Evolutionary conservation across 2,888 invertebrate genomes (phyloP).

Genomic region (Neocrepidodera transversa): DNA sequence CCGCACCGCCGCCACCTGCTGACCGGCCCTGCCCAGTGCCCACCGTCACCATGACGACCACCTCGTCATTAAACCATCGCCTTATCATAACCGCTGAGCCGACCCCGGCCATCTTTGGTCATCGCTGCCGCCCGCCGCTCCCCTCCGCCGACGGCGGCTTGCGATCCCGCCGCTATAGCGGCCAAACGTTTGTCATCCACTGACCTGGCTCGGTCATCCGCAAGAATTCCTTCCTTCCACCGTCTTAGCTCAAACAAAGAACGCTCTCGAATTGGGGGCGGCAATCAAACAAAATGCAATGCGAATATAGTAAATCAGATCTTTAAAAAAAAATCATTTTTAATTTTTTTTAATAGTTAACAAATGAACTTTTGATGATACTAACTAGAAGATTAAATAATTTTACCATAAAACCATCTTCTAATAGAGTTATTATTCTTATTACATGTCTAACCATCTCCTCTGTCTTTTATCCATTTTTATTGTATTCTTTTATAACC

Average conservation of each 20-base stretch:
- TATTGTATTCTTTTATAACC: too few species aligned
- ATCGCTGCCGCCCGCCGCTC: constrained; percentile 52
- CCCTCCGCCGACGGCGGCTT: constrained; percentile 28
- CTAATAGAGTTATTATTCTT: too few species aligned
- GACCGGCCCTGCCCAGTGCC: constrained; percentile 63
- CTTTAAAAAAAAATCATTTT: too few species aligned
- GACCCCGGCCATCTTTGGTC: constrained; percentile 61
- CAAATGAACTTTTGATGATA: too few species aligned
- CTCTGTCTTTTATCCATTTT: too few species aligned
- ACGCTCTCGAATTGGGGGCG: constrained; percentile 11
- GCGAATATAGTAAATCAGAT: too few species aligned
- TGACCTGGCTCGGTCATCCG: constrained; percentile 36
- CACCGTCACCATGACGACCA: constrained; percentile 63
- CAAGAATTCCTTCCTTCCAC: constrained; percentile 31
- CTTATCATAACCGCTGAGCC: constrained; percentile 65
- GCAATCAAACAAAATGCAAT: constrained; percentile 1
- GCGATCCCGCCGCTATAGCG: constrained; percentile 33
- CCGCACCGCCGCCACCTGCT: constrained; percentile 54
- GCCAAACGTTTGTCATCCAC: constrained; percentile 45
- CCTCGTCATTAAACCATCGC: constrained; percentile 66
- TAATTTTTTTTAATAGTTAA: too few species aligned
- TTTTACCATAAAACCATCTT: too few species aligned
- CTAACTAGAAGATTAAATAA: too few species aligned
- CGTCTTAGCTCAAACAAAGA: constrained; percentile 30
- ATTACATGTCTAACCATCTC: too few species aligned